Evolutionary conservation across 2,113 vertebrate species (phyloP), one percentile per base, ranked within the genome.

Genomic region (Ardeotis arabs): DNA sequence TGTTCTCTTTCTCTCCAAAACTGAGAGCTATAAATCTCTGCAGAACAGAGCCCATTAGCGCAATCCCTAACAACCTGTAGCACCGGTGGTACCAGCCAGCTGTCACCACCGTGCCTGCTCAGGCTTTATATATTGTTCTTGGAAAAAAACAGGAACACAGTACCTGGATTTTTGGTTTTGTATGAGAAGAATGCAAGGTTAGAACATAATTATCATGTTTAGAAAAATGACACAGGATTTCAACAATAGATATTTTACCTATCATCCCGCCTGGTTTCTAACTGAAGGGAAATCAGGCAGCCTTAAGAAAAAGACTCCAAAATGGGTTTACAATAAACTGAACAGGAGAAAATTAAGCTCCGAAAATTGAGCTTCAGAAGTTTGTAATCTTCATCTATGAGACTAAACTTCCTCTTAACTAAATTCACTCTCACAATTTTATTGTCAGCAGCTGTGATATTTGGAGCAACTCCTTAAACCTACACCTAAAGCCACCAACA

Each of bases 171-270:
- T 83, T 72, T 52, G 12, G 4, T 27, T 83, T 89, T 66, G 14
- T 44, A 60, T 63, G 47, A 86, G 82, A 89, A 73, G 81, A 95
- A 81, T n/a, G 39, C 39, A 83, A 90, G 56, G 92, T 87, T 49
- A 89, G 33, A 58, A 69, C 9, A 14, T 29, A 80, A 95, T 73
- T 58, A 87, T 78, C 91, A 53, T 67, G 72, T 92, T 96, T 84
- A 95, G 69, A 94, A 93, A 95, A 91, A 81, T 37, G 18, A 96
- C 33, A 74, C 17, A 33, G 75, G 58, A 92, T 62, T 49, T 87
- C 78, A 90, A 44, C 9, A 64, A 80, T 58, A 95, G 66, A 49
- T 85, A 93, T 82, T 67, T 91, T 87, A 67, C 58, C 91, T 93
- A 74, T 76, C 72, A 84, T 45, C 68, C 68, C 4, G 12, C 44